Base-by-base conservation (phyloP, 2,113 vertebrate genomes). In the Ctenomys sociabilis region DNA sequence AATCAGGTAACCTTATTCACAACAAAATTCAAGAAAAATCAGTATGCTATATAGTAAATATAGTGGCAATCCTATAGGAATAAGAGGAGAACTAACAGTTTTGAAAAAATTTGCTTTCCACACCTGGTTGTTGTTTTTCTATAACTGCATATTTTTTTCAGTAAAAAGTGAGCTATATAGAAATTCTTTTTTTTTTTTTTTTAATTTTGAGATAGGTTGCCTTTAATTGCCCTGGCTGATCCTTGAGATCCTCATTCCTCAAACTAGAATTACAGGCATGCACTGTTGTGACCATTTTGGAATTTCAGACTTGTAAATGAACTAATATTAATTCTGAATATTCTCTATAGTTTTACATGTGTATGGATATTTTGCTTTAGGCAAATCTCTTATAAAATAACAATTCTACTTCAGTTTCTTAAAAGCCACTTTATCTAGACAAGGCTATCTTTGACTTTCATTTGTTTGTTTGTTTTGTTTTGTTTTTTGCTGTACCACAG, bases 11-110 rank as follows among this genome's bases (percentile, higher is more conserved):
- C 43, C 1, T 78, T 30, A 61, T 92, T 82, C 26, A 57, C 64
- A 72, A 6, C 3, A 96, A 73, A 19, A 77, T 64, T 96, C 19
- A 91, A 91, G 26, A 21, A 95, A 89, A 83, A 92, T 77, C 45
- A 45, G 2, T 77, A 59, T 66, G 26, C 13, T 75, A 17, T 7
- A 28, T 16, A 52, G 5, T 17, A 91, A 95, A 32, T 52, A 89
- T 30, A n/a, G 21, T 64, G 28, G 59, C 40, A 52, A 59, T 82
- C 28, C 45, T 16, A n/a, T 37, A 7, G 52, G 45, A 90, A 24
- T 78, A 84, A 32, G n/a, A 40, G 13, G 54, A 82, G 35, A 91
- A 8, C 0, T 66, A 80, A 35, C 30, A 85, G n/a, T 35, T 75
- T 75, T 84, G 37, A 80, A 19, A 75, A 19, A 63, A 68, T 92